These are phyloP conservation scores for Oreochromis tanganicae DNA, from an alignment of 2,113 vertebrate species.

Conservation along the genomic window DNA sequence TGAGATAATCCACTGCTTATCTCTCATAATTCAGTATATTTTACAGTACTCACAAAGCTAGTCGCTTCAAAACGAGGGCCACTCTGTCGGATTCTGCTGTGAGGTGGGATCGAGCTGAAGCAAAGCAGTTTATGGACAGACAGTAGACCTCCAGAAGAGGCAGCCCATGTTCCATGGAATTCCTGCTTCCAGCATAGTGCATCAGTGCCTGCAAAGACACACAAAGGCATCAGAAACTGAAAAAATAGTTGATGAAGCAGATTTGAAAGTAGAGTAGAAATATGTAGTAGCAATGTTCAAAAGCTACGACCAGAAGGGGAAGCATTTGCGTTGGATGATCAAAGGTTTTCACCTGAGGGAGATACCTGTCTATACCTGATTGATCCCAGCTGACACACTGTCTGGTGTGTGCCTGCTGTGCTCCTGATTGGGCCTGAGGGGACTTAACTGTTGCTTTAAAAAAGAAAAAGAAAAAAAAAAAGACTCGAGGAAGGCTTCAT, in stretches of 20 bases:
- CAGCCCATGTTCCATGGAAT: constrained; percentile 88
- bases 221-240: not conserved
- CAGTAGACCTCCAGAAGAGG: constrained; percentile 94
- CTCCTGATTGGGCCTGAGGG: constrained; percentile 50
- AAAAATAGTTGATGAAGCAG: not conserved
- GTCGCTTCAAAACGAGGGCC: constrained; percentile 88
- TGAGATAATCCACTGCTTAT: not conserved
- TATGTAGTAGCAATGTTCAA: not conserved
- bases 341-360: constrained; percentile 5
- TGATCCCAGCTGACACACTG: constrained; percentile 44
- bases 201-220: constrained; percentile 81
- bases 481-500: not conserved
- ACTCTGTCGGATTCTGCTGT: constrained; percentile 92
- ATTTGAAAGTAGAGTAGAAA: not conserved
- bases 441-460: not conserved
- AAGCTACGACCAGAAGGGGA: not conserved
- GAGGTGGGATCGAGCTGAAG: constrained; percentile 88
- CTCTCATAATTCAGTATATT: not conserved
- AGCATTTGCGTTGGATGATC: not conserved
- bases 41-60: constrained; percentile 84
- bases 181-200: constrained; percentile 90
- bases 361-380: not conserved
- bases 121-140: constrained; percentile 93
- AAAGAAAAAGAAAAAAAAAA: not conserved
- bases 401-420: not conserved